Conservation (phyloP, 1,140 invertebrate genomes). For the Heliconius nattereri region DNA sequence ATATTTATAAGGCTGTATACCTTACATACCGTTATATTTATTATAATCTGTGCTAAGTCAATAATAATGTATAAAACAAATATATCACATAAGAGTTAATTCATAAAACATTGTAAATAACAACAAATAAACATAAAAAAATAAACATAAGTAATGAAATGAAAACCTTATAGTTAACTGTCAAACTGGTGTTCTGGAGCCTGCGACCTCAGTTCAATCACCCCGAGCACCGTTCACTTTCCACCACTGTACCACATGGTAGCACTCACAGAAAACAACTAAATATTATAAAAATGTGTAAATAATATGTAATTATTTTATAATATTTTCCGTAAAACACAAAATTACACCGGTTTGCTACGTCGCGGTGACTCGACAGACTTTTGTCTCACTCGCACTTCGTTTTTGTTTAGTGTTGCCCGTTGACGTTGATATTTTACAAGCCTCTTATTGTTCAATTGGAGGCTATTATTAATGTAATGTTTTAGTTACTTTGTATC, state of each 20-base stretch:
- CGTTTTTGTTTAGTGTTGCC: slow-evolving; percentile 56
- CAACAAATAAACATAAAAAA: background rate
- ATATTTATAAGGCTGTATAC: background rate
- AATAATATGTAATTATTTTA: slow-evolving; percentile 49
- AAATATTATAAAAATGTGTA: slow-evolving; percentile 13
- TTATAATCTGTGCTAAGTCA: background rate
- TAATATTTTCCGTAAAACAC: slow-evolving; percentile 47
- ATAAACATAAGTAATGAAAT: slow-evolving; percentile 18
- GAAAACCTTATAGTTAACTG: slow-evolving; percentile 32
- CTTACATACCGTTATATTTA: background rate
- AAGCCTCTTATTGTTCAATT: background rate
- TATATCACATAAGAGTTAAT: background rate
- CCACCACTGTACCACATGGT: slow-evolving; percentile 40
- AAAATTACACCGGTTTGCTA: slow-evolving; percentile 56
- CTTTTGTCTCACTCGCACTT: slow-evolving; percentile 60
- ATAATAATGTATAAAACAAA: background rate
- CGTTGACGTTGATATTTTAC: background rate
- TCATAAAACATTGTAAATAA: background rate
- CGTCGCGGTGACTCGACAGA: slow-evolving; percentile 60
- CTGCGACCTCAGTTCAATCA: slow-evolving; percentile 59
- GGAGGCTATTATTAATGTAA: background rate
- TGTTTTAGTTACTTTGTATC: background rate
- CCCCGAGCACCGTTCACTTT: slow-evolving; percentile 48
- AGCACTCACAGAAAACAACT: slow-evolving; percentile 37
- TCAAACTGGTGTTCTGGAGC: slow-evolving; percentile 24